These are phyloP conservation scores for Danionella cerebrum DNA, from an alignment of 2,113 vertebrate genomes.

Conservation along the genomic window DNA sequence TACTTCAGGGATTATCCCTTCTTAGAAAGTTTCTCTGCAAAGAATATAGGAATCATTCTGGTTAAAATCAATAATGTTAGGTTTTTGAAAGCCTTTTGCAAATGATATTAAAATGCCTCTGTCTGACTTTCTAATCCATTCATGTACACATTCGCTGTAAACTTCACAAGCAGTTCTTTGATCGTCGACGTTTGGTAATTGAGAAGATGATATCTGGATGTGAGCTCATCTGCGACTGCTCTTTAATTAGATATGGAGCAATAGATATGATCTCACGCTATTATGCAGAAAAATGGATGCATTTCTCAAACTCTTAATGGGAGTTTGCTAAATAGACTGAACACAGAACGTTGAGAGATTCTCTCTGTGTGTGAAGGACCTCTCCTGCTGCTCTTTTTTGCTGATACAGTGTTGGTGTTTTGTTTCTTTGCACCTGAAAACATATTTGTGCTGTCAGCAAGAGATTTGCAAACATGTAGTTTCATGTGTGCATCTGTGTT, in stretches of 20 bases:
- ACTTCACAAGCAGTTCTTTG: slow-evolving; percentile 7
- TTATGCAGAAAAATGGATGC: slow-evolving; percentile 53
- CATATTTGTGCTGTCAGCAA: slow-evolving; percentile 42
- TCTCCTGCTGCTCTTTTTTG: slow-evolving; percentile 45
- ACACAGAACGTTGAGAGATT: slow-evolving; percentile 40
- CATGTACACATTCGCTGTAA: too few relatives aligned
- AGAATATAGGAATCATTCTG: too few relatives aligned
- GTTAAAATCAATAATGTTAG: too few relatives aligned
- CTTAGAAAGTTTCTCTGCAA: too few relatives aligned
- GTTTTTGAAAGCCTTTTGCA: too few relatives aligned
- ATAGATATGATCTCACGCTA: slow-evolving; percentile 47
- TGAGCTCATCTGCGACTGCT: slow-evolving; percentile 48
- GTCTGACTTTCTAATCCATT: too few relatives aligned
- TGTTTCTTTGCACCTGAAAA: slow-evolving; percentile 36
- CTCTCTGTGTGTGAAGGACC: slow-evolving; percentile 37
- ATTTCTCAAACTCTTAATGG: slow-evolving; percentile 42
- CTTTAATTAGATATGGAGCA: slow-evolving; percentile 56
- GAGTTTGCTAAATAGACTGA: slow-evolving; percentile 29
- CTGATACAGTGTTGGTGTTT: slow-evolving; percentile 41
- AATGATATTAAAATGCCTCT: too few relatives aligned
- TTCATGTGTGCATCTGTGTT: slow-evolving; percentile 8
- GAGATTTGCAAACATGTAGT: slow-evolving; percentile 41
- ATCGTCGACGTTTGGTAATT: slow-evolving; percentile 47
- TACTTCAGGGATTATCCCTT: too few relatives aligned
- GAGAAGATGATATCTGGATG: slow-evolving; percentile 48